A percentile compares a stretch with the other conserved stretches of the same genome.
These are phyloP conservation scores for Falco concolor DNA, from an alignment of 2,797 vertebrate genomes.

Conservation along the genomic window DNA sequence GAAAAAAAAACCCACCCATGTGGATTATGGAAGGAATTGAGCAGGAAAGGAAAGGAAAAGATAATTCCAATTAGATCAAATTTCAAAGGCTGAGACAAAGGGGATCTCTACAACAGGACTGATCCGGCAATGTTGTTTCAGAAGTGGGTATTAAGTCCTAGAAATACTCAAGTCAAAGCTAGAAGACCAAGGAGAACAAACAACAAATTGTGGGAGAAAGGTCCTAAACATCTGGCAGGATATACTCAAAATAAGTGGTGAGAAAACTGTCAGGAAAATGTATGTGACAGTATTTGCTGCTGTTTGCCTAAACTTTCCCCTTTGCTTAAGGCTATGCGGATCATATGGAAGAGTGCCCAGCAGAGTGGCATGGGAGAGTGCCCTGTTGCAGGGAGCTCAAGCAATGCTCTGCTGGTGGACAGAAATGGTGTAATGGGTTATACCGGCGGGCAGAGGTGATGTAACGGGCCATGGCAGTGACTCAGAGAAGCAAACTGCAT, in stretches of 20 bases:
- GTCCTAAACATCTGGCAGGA: not conserved
- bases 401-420: not conserved
- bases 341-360: not conserved
- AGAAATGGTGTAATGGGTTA: not conserved
- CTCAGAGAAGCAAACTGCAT: not conserved
- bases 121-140: not conserved
- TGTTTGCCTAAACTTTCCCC: not conserved
- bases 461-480: not conserved
- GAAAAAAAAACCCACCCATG: too few species aligned
- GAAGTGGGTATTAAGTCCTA: not conserved
- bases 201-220: not conserved
- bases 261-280: not conserved
- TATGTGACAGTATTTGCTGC: not conserved
- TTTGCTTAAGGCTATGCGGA: not conserved
- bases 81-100: not conserved
- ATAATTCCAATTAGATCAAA: not conserved
- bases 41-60: not conserved
- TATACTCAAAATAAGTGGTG: not conserved
- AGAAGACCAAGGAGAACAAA: not conserved
- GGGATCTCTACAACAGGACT: not conserved
- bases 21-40: not conserved
- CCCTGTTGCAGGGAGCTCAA: not conserved
- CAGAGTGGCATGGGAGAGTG: not conserved
- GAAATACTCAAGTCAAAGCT: not conserved
- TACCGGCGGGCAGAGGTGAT: not conserved